Conservation (phyloP, 2,797 vertebrate species). For the Nothura maculosa region DNA sequence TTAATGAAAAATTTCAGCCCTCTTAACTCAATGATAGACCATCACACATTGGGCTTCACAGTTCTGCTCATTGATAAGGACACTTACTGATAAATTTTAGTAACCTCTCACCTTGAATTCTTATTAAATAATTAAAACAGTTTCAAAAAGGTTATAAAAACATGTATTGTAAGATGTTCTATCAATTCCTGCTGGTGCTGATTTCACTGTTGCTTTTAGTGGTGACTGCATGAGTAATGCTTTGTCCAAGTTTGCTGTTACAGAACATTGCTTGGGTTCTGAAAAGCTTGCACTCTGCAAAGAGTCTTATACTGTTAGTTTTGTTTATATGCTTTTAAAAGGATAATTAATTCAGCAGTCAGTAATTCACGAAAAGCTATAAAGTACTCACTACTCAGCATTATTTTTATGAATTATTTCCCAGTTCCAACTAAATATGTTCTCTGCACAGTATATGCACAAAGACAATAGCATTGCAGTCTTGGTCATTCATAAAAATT, state of each 20-base stretch:
- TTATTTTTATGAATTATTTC: neutral
- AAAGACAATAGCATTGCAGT: neutral
- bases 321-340: neutral
- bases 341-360: neutral
- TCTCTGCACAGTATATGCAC: rapidly evolving
- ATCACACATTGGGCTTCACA: conserved; percentile 31
- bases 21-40: conserved; percentile 67
- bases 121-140: conserved; percentile 75
- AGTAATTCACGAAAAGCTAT: neutral
- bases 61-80: conserved; percentile 68
- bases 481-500: neutral
- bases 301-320: neutral
- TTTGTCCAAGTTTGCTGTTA: neutral
- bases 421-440: neutral
- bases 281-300: neutral
- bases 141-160: conserved; percentile 34
- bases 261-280: neutral
- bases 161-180: conserved; percentile 25
- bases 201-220: conserved; percentile 35
- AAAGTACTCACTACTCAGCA: neutral
- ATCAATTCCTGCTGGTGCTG: conserved; percentile 15
- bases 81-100: conserved; percentile 72
- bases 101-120: conserved; percentile 71
- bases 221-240: neutral
- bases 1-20: conserved; percentile 49